A percentile compares a stretch with the other conserved stretches of the same genome.
Evolutionary conservation across 2,113 vertebrate genomes (phyloP).

Genomic region (Psittacus erithacus): DNA sequence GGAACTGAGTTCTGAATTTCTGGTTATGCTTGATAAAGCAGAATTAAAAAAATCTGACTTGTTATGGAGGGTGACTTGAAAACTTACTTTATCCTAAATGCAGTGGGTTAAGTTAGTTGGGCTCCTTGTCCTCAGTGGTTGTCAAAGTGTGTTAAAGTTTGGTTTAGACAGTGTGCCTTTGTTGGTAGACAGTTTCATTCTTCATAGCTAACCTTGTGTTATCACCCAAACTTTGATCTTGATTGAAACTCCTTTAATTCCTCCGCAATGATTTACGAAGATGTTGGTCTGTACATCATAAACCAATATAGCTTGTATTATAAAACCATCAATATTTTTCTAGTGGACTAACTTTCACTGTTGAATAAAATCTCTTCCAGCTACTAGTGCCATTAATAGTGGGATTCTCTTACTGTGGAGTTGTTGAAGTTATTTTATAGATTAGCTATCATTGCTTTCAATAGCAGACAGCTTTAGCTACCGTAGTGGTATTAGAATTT

Average conservation of each 20-base stretch:
- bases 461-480: background rate
- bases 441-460: constrained; percentile 3
- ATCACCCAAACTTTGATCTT: background rate
- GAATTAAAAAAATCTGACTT: background rate
- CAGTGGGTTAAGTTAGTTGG: background rate
- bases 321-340: background rate
- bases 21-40: background rate
- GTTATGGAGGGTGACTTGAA: background rate
- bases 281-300: background rate
- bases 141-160: background rate
- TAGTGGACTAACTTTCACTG: background rate
- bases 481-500: background rate
- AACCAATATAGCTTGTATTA: background rate
- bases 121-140: background rate
- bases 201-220: background rate
- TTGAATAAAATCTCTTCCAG: background rate
- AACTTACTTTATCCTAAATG: background rate
- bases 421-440: constrained; percentile 40
- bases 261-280: background rate
- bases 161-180: background rate
- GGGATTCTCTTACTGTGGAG: background rate
- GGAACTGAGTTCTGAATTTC: background rate
- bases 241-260: background rate
- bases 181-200: background rate
- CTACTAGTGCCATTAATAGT: background rate